These are phyloP conservation scores for Tanaodytes sp. DNA, from an alignment of 2,888 invertebrate species.

Conservation along the genomic window DNA sequence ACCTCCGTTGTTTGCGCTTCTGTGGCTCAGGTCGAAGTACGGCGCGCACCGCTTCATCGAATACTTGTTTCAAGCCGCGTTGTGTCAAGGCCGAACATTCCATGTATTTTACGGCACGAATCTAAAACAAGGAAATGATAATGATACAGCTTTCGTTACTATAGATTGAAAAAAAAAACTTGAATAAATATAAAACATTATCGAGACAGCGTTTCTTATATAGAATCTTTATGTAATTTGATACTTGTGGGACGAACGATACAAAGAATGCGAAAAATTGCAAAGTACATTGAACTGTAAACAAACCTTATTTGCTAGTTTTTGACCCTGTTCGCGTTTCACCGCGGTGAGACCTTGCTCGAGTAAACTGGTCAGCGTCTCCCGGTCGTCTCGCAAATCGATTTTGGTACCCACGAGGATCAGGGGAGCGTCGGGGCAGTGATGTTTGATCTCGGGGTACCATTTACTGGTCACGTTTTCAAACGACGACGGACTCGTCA, in stretches of 20 bases:
- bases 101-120: conserved; percentile 98
- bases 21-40: conserved; percentile 97
- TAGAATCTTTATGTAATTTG: too few species aligned
- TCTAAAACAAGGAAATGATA: too few species aligned
- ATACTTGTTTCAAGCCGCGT: conserved; percentile 97
- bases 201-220: too few species aligned
- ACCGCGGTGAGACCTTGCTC: conserved; percentile 97
- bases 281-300: not conserved
- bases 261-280: too few species aligned
- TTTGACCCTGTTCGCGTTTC: conserved; percentile 97
- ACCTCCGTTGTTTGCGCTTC: conserved; percentile 94
- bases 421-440: conserved; percentile 99
- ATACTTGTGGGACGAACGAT: too few species aligned
- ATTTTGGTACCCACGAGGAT: conserved; percentile 99
- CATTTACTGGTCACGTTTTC: conserved; percentile 99
- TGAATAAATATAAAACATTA: too few species aligned
- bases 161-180: too few species aligned
- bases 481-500: conserved; percentile 98
- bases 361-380: conserved; percentile 94
- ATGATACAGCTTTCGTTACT: too few species aligned
- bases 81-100: conserved; percentile 99
- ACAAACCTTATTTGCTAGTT: conserved; percentile 90
- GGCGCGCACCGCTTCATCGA: conserved; percentile 98
- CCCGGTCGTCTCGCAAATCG: conserved; percentile 96
- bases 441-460: conserved; percentile 99